A percentile compares a stretch with the other conserved stretches of the same genome.
Conservation (phyloP, 2,113 vertebrate species). For the Anarhynchus alexandrinus region DNA sequence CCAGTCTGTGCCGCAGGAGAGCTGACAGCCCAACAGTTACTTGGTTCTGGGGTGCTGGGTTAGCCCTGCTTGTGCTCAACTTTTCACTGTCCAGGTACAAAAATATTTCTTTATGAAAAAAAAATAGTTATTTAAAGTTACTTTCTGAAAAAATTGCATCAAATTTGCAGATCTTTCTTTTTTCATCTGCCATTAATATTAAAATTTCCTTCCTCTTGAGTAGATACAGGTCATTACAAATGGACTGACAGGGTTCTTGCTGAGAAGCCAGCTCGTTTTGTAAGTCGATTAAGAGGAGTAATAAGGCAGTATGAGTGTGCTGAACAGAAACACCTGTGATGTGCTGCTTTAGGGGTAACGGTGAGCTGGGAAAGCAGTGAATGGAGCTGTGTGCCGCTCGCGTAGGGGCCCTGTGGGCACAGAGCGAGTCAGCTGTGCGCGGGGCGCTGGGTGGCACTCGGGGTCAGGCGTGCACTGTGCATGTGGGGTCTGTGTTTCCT, state of each 20-base stretch:
- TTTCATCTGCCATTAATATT: neutral
- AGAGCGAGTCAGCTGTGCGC: too few relatives aligned
- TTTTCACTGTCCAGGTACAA: neutral
- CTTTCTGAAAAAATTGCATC: neutral
- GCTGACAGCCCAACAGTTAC: neutral
- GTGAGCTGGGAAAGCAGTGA: neutral
- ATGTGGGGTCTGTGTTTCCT: too few relatives aligned
- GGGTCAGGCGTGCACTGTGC: neutral
- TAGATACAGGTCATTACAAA: neutral
- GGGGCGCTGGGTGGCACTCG: too few relatives aligned
- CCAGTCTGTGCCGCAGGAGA: neutral
- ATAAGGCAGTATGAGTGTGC: neutral
- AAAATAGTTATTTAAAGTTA: neutral
- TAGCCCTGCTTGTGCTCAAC: rapidly evolving
- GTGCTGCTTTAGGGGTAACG: neutral
- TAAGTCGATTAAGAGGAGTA: neutral
- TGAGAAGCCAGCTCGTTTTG: neutral
- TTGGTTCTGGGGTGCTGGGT: neutral
- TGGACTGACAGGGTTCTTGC: neutral
- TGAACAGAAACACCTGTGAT: neutral
- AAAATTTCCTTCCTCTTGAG: neutral
- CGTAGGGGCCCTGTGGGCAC: too few relatives aligned
- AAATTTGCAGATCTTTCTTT: neutral
- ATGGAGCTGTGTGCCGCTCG: neutral
- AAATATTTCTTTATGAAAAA: neutral